A percentile compares a stretch with the other conserved stretches of the same genome.
Conservation (phyloP, 2,888 invertebrate genomes). For the Hydroisotoma schaefferi region DNA sequence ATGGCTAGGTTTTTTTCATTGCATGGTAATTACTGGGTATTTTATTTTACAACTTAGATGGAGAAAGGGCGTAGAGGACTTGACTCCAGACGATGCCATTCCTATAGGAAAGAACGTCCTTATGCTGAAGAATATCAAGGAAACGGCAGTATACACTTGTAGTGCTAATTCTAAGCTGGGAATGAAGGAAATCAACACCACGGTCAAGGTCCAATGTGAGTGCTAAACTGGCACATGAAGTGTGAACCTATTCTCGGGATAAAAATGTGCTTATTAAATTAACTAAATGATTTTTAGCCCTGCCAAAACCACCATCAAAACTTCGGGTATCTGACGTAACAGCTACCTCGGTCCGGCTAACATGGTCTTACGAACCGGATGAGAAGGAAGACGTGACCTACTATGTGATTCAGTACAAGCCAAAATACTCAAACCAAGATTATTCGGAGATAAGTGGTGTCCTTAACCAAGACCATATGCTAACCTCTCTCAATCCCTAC, state of each 20-base stretch:
- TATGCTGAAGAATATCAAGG: slow-evolving; percentile 76
- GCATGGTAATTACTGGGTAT: not conserved
- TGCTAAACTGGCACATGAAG: not conserved
- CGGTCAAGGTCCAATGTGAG: slow-evolving; percentile 95
- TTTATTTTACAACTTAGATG: slow-evolving; percentile 54
- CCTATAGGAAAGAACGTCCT: slow-evolving; percentile 73
- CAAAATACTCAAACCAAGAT: slow-evolving; percentile 86
- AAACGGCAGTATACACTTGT: slow-evolving; percentile 95
- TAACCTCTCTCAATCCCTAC: slow-evolving; percentile 84
- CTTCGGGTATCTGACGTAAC: slow-evolving; percentile 90
- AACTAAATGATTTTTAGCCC: slow-evolving; percentile 60
- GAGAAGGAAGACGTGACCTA: slow-evolving; percentile 81
- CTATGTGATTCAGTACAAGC: slow-evolving; percentile 95
- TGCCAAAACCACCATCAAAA: slow-evolving; percentile 86
- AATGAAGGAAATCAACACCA: slow-evolving; percentile 78
- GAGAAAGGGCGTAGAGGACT: slow-evolving; percentile 77
- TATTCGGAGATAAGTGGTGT: slow-evolving; percentile 91
- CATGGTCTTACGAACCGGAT: slow-evolving; percentile 82
- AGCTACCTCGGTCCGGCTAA: slow-evolving; percentile 83
- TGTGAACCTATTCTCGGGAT: not conserved
- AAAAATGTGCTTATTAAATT: slow-evolving; percentile 11
- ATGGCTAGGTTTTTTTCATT: not conserved
- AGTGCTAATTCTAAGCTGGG: slow-evolving; percentile 92
- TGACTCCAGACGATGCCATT: slow-evolving; percentile 83
- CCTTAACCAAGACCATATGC: slow-evolving; percentile 86